Percentiles rank a stretch among this genome's conserved stretches.
Conservation (phyloP, 2,888 invertebrate genomes). For the Endomychus coccineus region DNA sequence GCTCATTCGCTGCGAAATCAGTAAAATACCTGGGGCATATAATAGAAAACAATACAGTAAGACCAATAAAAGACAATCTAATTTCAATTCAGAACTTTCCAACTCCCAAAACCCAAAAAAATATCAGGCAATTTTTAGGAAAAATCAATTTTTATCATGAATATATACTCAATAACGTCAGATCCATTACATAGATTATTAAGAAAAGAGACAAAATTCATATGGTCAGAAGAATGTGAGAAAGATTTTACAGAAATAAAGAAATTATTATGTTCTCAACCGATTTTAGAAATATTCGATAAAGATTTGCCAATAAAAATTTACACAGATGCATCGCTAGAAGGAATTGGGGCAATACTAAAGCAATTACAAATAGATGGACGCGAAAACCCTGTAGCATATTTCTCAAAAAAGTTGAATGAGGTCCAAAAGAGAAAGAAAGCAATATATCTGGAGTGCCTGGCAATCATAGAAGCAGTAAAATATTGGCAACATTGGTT, state of each 20-base stretch:
- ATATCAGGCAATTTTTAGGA: conserved; percentile 17
- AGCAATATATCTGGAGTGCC: conserved; percentile 25
- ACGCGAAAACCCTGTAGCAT: conserved; percentile 12
- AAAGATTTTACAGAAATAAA: conserved; percentile 1
- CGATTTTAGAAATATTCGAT: conserved; percentile 18
- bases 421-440: conserved; percentile 19
- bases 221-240: conserved; percentile 4
- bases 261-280: conserved; percentile 7
- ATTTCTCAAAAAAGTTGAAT: conserved; percentile 24
- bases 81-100: conserved; percentile 16
- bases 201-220: conserved; percentile 4
- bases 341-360: conserved; percentile 23
- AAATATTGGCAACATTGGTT: conserved; percentile 25
- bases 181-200: conserved; percentile 14
- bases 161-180: conserved; percentile 14
- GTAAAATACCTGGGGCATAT: conserved; percentile 17
- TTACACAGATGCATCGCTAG: conserved; percentile 20
- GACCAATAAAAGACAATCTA: conserved; percentile 15
- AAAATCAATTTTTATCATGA: conserved; percentile 17
- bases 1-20: conserved; percentile 11
- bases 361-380: conserved; percentile 23
- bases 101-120: conserved; percentile 15
- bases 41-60: conserved; percentile 12
- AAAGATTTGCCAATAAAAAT: conserved; percentile 15
- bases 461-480: conserved; percentile 24